Evolutionary conservation across 2,113 vertebrate species (phyloP).

Genomic region (Phaethornis superciliosus): DNA sequence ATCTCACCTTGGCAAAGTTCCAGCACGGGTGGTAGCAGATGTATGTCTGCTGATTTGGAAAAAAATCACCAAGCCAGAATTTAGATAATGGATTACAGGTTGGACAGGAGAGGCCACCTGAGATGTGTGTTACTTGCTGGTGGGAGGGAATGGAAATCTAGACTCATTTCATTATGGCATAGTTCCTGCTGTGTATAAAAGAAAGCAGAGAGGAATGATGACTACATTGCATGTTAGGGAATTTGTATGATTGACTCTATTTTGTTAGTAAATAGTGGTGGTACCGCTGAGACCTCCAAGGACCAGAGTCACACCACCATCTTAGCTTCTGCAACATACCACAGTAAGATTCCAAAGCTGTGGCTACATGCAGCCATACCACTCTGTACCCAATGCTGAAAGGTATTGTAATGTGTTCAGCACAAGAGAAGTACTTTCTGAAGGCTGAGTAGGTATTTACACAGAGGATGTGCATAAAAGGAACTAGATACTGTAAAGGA

Average conservation of each 20-base stretch:
- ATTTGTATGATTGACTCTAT: background rate
- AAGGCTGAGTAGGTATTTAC: background rate
- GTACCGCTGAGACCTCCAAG: background rate
- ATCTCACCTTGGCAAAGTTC: background rate
- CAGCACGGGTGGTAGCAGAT: background rate
- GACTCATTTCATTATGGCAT: background rate
- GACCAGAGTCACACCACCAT: background rate
- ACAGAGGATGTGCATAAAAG: fast-evolving
- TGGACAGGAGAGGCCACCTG: background rate
- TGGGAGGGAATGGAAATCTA: background rate
- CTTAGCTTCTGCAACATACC: background rate
- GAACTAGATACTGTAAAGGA: background rate
- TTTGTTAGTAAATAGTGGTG: background rate
- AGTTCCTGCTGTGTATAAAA: background rate
- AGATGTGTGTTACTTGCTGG: background rate
- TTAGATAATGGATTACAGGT: background rate
- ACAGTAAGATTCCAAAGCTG: background rate
- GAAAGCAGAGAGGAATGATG: background rate
- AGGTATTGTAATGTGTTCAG: background rate
- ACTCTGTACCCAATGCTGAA: background rate
- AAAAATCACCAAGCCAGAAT: background rate
- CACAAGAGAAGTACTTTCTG: background rate
- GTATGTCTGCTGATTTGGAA: background rate
- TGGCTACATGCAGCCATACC: background rate
- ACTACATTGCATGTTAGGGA: background rate